Percentiles rank a stretch among this genome's conserved stretches.
Conservation (phyloP, 2,888 invertebrate genomes). For the Polydrusus cervinus region DNA sequence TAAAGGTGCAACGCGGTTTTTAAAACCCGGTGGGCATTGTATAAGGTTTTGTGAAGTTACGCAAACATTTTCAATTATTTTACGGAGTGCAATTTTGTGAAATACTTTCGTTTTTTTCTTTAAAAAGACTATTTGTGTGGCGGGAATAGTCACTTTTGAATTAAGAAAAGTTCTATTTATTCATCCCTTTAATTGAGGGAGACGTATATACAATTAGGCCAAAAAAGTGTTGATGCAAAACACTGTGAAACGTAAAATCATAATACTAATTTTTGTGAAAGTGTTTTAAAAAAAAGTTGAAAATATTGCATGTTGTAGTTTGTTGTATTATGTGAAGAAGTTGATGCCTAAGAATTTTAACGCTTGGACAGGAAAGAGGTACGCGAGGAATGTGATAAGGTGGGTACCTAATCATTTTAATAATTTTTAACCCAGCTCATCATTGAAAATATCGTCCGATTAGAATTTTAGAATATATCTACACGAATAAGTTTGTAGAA, state of each 20-base stretch:
- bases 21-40: conserved; percentile 39
- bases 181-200: not conserved
- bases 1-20: conserved; percentile 49
- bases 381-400: conserved; percentile 54
- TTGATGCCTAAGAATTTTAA: conserved; percentile 24
- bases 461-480: too few species aligned
- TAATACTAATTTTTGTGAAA: conserved; percentile 38
- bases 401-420: conserved; percentile 26
- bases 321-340: conserved; percentile 43
- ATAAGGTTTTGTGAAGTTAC: conserved; percentile 44
- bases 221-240: conserved; percentile 5
- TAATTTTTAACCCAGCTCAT: too few species aligned
- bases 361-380: conserved; percentile 34
- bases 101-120: conserved; percentile 23
- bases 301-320: conserved; percentile 26
- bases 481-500: too few species aligned
- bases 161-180: not conserved
- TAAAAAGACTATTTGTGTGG: conserved; percentile 3
- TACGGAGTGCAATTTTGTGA: conserved; percentile 30
- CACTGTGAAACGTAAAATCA: conserved; percentile 1
- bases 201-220: not conserved
- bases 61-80: conserved; percentile 35
- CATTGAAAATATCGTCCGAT: too few species aligned
- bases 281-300: conserved; percentile 33
- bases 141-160: not conserved